These are phyloP conservation scores for Drosophila kanapiae DNA, from an alignment of 1,140 invertebrate genomes.

Conservation along the genomic window DNA sequence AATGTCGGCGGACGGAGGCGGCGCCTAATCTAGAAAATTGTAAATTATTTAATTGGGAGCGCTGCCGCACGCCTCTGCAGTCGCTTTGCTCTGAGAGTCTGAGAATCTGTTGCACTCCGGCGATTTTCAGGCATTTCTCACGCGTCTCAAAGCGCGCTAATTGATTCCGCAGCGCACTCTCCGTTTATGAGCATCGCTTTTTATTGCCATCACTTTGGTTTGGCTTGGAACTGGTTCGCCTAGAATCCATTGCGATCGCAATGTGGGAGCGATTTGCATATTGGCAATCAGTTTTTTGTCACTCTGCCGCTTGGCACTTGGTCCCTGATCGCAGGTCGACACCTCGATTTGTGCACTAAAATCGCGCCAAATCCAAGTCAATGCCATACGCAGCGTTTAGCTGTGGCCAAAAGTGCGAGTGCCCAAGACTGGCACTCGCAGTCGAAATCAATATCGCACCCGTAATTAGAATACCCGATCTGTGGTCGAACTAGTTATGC, in stretches of 20 bases:
- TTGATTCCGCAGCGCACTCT: constrained; percentile 31
- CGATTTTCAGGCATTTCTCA: constrained; percentile 40
- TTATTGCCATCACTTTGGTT: constrained; percentile 34
- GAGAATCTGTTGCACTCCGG: constrained; percentile 37
- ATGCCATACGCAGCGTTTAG: constrained; percentile 45
- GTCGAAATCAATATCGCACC: constrained; percentile 27
- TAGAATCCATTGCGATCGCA: constrained; percentile 37
- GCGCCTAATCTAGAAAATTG: constrained; percentile 64
- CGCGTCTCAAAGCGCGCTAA: constrained; percentile 47
- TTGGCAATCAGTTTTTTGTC: constrained; percentile 26
- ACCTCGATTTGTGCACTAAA: constrained; percentile 18
- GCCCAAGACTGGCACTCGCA: constrained; percentile 5
- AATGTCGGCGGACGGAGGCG: constrained; percentile 48
- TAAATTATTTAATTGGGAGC: constrained; percentile 66
- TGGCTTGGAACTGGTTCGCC: constrained; percentile 37
- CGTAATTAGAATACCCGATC: constrained; percentile 50
- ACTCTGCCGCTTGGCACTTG: constrained; percentile 38
- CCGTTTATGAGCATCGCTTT: constrained; percentile 46
- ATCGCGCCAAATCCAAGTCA: constrained; percentile 43
- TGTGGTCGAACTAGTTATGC: constrained; percentile 45
- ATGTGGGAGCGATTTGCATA: constrained; percentile 55
- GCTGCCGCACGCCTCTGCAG: constrained; percentile 51
- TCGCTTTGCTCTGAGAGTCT: constrained; percentile 13
- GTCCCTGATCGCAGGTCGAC: constrained; percentile 31
- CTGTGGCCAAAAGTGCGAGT: constrained; percentile 38